Evolutionary conservation across 2,797 vertebrate genomes (phyloP), one percentile per base, ranked within the genome.

Genomic region (Cercopithecus mitis): DNA sequence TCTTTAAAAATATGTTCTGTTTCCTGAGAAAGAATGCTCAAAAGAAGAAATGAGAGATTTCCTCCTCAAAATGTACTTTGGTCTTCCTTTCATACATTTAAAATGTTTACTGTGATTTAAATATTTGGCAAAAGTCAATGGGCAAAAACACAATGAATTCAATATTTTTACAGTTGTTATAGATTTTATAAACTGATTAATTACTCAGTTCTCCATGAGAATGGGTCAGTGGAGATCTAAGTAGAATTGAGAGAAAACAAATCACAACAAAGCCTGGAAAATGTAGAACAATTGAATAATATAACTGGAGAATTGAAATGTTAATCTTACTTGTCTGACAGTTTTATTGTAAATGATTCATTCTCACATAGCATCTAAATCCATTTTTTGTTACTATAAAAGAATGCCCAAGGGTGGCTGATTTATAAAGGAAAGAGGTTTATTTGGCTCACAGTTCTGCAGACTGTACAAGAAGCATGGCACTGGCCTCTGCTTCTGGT

Each of bases 1-100:
- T 94, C 82, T 95, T 90, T 76, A 90, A 90, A 95, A 83, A 58
- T 43, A 95, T 83, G n/a, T 93, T 92, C 58, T 94, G 30, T 83
- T 97, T 95, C 73, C 79, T 96, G 39, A 92, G 58, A 83, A 95
- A 52, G 58, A 92, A 75, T 24, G 73, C 86, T 14, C 70, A 89
- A 87, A 87, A 82, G 50, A 70, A 75, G 70, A 81, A 96, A 41
- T 61, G 85, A 85, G 41, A 93, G 39, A 73, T 33, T 14, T 30
- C 19, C 8, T 79, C 73, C 25, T 96, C 36, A 64, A 85, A 67
- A 33, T 58, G 4, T 88, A 55, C 33, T 43, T 92, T 88, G 72
- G 20, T 70, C 25, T 96, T 92, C 17, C 76, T 95, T 95, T 81
- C 39, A 58, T 39, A 73, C 33, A 94, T 76, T 95, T 83, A 67